Evolutionary conservation across 2,888 invertebrate genomes (phyloP), one percentile per base, ranked within the genome.

Genomic region (Cantharis lateralis): DNA sequence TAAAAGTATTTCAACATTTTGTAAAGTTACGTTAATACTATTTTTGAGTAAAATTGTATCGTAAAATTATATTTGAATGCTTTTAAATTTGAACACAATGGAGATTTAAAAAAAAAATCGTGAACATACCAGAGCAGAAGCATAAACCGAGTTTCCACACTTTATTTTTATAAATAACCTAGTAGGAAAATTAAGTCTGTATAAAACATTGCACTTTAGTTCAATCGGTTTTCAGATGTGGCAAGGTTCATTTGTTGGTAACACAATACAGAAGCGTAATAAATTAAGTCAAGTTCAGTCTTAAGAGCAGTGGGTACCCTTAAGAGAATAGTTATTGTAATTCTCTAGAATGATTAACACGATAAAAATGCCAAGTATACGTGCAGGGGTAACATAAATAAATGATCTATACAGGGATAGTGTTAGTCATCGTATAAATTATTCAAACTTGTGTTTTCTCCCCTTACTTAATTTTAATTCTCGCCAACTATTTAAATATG

Each of bases 371-470:
- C 64, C 64, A 66, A 66, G 64, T 16, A 15, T 66, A 24, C 64
- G 64, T 66, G 64, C 64, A 66, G 64, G 64, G 20, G 18, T 16
- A 66, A 70, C 18, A 70, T 61, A 28, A 48, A 32, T 70, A 48
- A 48, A 70, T 32, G 61, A 70, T 61, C 24, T 69, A 70, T 70
- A 48, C 32, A 20, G 18, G 70, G 70, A 48, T 20, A 15, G 61
- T n/a, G 70, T 70, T 75, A 75, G 75, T 75, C 75, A 75, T 75
- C 75, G 68, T 62, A 18, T 75, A 71, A 75, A 75, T 75, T 75
- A 75, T 75, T 75, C 75, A 75, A 62, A 71, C 62, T 18, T 26
- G 20, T 61, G 75, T 63, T 20, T 61, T 71, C 68, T 62, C 75
- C 75, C 75, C 68, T 71, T 68, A 18, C 16, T 68, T 64, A 75